Evolutionary conservation across 2,888 invertebrate species (phyloP), one percentile per base, ranked within the genome.

Genomic region (Acrobeloides nanus): DNA sequence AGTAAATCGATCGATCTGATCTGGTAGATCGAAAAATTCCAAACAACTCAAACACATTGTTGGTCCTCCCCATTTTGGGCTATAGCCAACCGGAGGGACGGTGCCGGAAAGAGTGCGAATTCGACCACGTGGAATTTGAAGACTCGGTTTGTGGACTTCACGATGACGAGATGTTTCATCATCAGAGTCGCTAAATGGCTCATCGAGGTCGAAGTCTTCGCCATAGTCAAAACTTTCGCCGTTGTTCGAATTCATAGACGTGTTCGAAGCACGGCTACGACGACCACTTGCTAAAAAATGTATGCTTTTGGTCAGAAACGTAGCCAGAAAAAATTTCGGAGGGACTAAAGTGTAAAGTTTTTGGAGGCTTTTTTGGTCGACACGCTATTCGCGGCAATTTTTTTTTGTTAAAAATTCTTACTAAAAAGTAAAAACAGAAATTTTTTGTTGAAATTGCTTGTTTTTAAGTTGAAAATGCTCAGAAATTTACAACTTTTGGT

Each of bases 41-140:
- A 74, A 51, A 43, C 73, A 73, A 40, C 49, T 61, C 25, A 73
- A 49, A 46, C 73, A 73, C 73, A 73, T 73, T 4, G 73, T 73
- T 4, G 73, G 72, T 2, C 73, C 73, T 24, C 73, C 73, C 68
- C 68, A 73, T 25, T 64, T 62, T 21, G 73, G 73, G 1, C 62
- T 56, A 54, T 60, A 70, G 17, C 68, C 69, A 4, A 53, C 51
- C 32, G 48, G 50, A 3, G 53, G 38, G 27, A 60, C 65, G 15
- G 67, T 69, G 44, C 73, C 73, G 6, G 70, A 71, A 15, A 72
- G 54, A 7, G 73, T 72, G 20, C 73, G 64, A 21, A 70, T 70
- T 18, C 70, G 59, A 20, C 68, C 71, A 27, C 67, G 58, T 31
- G 68, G 71, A 24, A 70, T 57, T 23, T 59, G 48, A 43, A 70